Percentiles rank a stretch among this genome's conserved stretches.
Evolutionary conservation across 2,888 invertebrate genomes (phyloP).

Genomic region (Poecilus cupreus): DNA sequence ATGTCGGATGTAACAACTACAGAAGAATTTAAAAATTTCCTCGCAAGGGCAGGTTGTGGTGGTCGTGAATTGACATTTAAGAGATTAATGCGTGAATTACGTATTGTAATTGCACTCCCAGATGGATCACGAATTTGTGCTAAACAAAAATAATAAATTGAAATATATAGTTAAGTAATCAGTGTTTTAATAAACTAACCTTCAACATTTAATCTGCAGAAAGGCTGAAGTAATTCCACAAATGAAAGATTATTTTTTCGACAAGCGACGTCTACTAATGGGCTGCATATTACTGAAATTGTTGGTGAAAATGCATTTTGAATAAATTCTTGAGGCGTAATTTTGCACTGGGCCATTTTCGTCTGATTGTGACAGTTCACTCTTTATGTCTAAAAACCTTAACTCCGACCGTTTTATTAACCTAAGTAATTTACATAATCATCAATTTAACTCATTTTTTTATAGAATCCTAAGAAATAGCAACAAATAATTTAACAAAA

Average conservation of each 20-base stretch:
- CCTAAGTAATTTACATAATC: not conserved
- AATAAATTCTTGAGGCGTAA: conserved; percentile 89
- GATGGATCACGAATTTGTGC: conserved; percentile 90
- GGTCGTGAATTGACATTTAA: conserved; percentile 89
- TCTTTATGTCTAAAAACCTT: not conserved
- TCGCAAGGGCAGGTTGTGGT: conserved; percentile 86
- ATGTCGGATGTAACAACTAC: conserved; percentile 69
- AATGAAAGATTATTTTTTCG: conserved; percentile 94
- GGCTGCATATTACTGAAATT: conserved; percentile 89
- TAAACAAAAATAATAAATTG: conserved; percentile 68
- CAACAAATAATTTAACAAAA: not conserved
- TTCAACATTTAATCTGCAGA: conserved; percentile 84
- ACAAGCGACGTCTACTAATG: conserved; percentile 88
- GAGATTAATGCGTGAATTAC: conserved; percentile 85
- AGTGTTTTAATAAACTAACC: conserved; percentile 72
- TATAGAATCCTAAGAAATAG: not conserved
- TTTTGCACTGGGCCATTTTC: conserved; percentile 78
- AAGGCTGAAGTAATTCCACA: conserved; percentile 93
- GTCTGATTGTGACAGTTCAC: not conserved
- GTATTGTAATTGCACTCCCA: conserved; percentile 82
- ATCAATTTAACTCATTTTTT: not conserved
- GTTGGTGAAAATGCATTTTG: conserved; percentile 93
- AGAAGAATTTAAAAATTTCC: conserved; percentile 84
- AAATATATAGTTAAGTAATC: not conserved
- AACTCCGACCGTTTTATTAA: not conserved